A percentile compares a stretch with the other conserved stretches of the same genome.
These are phyloP conservation scores for Nebria brevicollis DNA, from an alignment of 2,888 invertebrate genomes.

Conservation along the genomic window DNA sequence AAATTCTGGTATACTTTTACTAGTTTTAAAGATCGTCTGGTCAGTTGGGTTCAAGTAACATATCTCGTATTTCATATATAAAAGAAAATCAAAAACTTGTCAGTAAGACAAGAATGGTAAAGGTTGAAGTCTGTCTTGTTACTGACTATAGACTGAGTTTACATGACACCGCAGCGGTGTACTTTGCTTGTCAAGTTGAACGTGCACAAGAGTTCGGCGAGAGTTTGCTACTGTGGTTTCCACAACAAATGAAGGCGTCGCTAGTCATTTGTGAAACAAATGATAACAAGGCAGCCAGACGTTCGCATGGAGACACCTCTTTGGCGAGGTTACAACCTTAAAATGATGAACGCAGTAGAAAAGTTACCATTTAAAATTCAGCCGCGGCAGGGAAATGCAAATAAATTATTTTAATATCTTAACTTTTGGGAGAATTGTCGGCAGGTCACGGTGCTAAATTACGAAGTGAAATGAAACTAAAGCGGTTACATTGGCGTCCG, in stretches of 20 bases:
- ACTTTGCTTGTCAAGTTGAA: constrained; percentile 10
- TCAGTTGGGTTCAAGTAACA: neutral
- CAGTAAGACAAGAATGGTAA: neutral
- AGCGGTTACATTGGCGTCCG: constrained; percentile 13
- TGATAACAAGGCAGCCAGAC: constrained; percentile 4
- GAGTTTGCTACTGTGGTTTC: constrained; percentile 9
- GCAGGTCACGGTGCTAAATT: constrained; percentile 15
- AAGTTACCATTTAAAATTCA: constrained; percentile 15
- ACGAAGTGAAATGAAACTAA: constrained; percentile 20
- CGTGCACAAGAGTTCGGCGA: neutral
- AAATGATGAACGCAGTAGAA: constrained; percentile 22
- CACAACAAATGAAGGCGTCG: constrained; percentile 15
- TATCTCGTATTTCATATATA: neutral
- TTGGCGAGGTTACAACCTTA: neutral
- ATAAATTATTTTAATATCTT: constrained; percentile 40
- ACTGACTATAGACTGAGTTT: neutral
- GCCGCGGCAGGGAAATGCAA: neutral
- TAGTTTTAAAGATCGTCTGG: neutral
- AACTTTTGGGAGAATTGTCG: constrained; percentile 30
- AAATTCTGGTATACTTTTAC: too few species aligned
- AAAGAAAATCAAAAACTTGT: neutral
- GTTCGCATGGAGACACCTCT: neutral
- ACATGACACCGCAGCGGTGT: constrained; percentile 4
- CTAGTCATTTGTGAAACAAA: constrained; percentile 21
- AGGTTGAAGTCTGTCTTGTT: neutral